Evolutionary conservation across 1,140 invertebrate genomes (phyloP).

Genomic region (Chironomus striatipennis): DNA sequence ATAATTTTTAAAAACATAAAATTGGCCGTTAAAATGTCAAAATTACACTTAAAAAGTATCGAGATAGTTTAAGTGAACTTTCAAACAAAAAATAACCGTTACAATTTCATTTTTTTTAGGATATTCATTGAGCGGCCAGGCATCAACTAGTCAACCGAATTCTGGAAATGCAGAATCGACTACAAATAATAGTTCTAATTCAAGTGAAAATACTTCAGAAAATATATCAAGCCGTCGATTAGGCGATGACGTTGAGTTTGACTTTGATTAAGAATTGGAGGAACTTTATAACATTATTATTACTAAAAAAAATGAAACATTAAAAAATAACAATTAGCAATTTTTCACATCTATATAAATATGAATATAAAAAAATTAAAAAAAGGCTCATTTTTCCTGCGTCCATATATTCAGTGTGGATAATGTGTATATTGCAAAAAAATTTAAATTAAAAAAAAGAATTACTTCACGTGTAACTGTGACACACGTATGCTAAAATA

Average conservation of each 20-base stretch:
- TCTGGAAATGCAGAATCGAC: neutral
- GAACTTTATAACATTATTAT: neutral
- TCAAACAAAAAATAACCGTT: neutral
- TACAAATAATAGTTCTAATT: slow-evolving; percentile 6
- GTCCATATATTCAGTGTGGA: neutral
- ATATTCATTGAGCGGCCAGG: neutral
- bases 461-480: neutral
- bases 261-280: neutral
- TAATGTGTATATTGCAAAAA: neutral
- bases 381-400: neutral
- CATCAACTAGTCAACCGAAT: slow-evolving; percentile 2
- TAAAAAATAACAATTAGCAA: neutral
- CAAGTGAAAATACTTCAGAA: slow-evolving; percentile 13
- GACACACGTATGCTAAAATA: neutral
- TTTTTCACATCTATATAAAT: neutral
- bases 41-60: no score
- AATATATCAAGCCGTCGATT: neutral
- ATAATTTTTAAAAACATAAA: no score
- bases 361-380: neutral
- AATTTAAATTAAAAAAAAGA: neutral
- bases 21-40: no score
- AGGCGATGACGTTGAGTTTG: slow-evolving; percentile 5
- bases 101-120: neutral
- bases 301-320: neutral
- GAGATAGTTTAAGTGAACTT: neutral